A percentile compares a stretch with the other conserved stretches of the same genome.
Conservation (phyloP, 2,113 vertebrate species). For the Heloderma charlesbogerti region DNA sequence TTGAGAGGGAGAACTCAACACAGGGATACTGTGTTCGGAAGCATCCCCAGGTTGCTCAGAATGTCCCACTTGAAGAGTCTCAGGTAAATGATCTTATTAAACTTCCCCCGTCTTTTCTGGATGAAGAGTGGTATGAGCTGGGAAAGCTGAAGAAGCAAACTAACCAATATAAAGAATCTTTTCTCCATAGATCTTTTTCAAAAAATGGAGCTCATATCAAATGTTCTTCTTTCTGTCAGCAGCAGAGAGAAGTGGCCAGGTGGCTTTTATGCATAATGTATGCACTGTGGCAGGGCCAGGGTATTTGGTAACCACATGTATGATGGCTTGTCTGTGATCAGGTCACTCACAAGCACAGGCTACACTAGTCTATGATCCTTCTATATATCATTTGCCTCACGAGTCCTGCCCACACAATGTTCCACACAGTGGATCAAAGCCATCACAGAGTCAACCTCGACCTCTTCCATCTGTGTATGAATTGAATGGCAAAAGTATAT, state of each 20-base stretch:
- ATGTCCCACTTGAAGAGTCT: background rate
- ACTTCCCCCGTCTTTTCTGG: background rate
- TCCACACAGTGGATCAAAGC: background rate
- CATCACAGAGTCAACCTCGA: background rate
- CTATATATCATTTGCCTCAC: slow-evolving; percentile 14
- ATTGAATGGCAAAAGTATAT: background rate
- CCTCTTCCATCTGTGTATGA: slow-evolving; percentile 13
- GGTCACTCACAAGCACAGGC: slow-evolving; percentile 5
- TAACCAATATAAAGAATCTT: background rate
- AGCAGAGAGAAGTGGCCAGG: slow-evolving; percentile 36
- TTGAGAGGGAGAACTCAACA: background rate
- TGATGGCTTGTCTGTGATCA: slow-evolving; percentile 26
- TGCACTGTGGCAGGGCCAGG: background rate
- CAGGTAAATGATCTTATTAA: background rate
- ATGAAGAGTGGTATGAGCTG: background rate
- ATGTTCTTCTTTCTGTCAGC: slow-evolving; percentile 32
- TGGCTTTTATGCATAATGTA: slow-evolving; percentile 42
- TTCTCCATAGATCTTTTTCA: too few species aligned
- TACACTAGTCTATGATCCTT: background rate
- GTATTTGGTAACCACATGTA: slow-evolving; percentile 31
- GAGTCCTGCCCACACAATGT: background rate
- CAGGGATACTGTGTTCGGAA: background rate
- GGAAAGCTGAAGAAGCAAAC: background rate
- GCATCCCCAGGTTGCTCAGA: background rate
- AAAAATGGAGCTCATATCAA: slow-evolving; percentile 38